Conservation (phyloP, 1,140 invertebrate genomes). For the Zophobas atratus region DNA sequence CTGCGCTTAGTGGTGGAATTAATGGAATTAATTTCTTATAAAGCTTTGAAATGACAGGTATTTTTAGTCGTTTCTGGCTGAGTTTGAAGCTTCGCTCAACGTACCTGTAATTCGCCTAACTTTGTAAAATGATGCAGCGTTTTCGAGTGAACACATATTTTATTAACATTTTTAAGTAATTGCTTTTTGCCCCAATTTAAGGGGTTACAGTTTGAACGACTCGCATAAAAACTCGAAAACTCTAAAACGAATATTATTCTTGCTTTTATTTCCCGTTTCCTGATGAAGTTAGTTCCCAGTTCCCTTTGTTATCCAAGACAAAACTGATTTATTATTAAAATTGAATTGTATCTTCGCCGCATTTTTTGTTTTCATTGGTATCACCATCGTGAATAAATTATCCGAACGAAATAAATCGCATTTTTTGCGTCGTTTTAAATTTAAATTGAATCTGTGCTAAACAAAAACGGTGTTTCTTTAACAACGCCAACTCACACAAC, state of each 20-base stretch:
- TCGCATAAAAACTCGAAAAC: background rate
- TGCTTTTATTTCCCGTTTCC: no score
- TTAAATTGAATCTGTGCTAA: no score
- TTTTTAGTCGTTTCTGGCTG: background rate
- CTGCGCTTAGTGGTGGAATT: background rate
- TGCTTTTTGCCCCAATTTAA: background rate
- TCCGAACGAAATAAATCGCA: background rate
- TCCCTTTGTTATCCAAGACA: background rate
- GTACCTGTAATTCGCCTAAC: background rate
- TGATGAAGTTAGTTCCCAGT: background rate
- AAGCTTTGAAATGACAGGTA: background rate
- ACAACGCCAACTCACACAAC: no score
- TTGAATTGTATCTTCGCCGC: background rate
- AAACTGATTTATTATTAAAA: conserved; percentile 2
- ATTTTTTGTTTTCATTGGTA: background rate
- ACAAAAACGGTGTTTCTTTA: no score
- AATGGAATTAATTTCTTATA: conserved; percentile 3
- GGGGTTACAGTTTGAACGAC: background rate
- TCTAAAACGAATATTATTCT: background rate
- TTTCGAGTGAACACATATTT: background rate
- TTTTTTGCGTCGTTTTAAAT: no score
- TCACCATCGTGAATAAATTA: background rate
- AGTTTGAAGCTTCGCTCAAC: background rate
- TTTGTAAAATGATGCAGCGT: background rate
- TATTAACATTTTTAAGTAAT: conserved; percentile 1